Evolutionary conservation across 2,888 invertebrate genomes (phyloP).

Genomic region (Iphiclides podalirius): DNA sequence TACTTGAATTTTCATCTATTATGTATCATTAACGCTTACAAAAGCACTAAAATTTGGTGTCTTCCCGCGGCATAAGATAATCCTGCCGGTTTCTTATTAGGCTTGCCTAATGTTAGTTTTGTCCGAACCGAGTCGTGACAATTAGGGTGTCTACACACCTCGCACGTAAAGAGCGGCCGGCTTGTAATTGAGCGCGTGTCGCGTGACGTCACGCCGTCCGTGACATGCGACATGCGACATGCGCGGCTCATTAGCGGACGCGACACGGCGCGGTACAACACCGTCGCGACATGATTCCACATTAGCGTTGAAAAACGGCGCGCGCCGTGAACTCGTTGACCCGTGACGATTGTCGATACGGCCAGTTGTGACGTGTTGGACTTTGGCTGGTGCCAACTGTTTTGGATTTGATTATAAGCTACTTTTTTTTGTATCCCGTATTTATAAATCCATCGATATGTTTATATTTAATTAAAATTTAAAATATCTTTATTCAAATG

Average conservation of each 20-base stretch:
- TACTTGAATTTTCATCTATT: too few species aligned
- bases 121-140: constrained; percentile 14
- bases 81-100: too few species aligned
- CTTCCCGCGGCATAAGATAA: too few species aligned
- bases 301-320: constrained; percentile 15
- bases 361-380: background rate
- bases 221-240: constrained; percentile 30
- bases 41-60: too few species aligned
- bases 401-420: too few species aligned
- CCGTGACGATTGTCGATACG: constrained; percentile 2
- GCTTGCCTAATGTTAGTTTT: background rate
- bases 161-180: constrained; percentile 1
- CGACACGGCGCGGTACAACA: constrained; percentile 2
- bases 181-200: constrained; percentile 29
- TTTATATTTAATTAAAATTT: too few species aligned
- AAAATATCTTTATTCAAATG: too few species aligned
- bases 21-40: too few species aligned
- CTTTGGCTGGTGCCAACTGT: too few species aligned
- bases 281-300: constrained; percentile 15
- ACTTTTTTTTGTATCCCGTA: too few species aligned
- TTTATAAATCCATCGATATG: too few species aligned
- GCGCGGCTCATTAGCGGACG: constrained; percentile 26
- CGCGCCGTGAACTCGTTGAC: constrained; percentile 14
- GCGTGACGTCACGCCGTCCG: constrained; percentile 34
- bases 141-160: constrained; percentile 12